A percentile compares a stretch with the other conserved stretches of the same genome.
Conservation (phyloP, 2,888 invertebrate genomes). For the Andrena trimmerana region DNA sequence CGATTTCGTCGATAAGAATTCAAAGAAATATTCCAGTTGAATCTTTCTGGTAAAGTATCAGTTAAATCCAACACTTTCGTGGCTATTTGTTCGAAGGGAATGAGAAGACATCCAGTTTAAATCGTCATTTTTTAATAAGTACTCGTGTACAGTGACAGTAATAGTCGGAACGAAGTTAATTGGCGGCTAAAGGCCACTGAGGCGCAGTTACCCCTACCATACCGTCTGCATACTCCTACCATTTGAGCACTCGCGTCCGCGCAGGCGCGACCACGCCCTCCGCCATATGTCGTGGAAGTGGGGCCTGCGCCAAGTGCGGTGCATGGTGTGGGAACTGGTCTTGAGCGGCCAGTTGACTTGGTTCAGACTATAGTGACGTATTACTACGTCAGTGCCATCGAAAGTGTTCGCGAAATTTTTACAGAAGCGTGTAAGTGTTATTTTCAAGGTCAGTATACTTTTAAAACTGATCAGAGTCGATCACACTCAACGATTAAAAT, state of each 20-base stretch:
- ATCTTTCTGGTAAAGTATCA: background rate
- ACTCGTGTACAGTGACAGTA: background rate
- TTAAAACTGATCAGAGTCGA: background rate
- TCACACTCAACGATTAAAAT: background rate
- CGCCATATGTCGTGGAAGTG: background rate
- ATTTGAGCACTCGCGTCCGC: background rate
- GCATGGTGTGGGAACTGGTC: background rate
- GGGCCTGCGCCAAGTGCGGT: background rate
- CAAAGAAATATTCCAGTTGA: background rate
- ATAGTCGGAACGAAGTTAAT: background rate
- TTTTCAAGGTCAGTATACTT: background rate
- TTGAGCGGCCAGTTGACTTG: background rate
- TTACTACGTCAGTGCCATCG: background rate
- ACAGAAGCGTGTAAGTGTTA: background rate
- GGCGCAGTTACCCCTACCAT: background rate
- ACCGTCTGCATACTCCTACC: background rate
- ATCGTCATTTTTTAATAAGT: too few species aligned
- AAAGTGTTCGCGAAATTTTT: background rate
- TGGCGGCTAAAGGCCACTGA: background rate
- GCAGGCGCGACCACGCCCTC: background rate
- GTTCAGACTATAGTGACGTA: background rate
- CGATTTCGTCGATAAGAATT: conserved; percentile 13
- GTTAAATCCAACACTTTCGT: background rate
- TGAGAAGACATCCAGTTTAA: too few species aligned
- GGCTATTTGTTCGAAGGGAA: background rate